Base-by-base conservation (phyloP, 2,113 vertebrate genomes). In the Barbus barbus region DNA sequence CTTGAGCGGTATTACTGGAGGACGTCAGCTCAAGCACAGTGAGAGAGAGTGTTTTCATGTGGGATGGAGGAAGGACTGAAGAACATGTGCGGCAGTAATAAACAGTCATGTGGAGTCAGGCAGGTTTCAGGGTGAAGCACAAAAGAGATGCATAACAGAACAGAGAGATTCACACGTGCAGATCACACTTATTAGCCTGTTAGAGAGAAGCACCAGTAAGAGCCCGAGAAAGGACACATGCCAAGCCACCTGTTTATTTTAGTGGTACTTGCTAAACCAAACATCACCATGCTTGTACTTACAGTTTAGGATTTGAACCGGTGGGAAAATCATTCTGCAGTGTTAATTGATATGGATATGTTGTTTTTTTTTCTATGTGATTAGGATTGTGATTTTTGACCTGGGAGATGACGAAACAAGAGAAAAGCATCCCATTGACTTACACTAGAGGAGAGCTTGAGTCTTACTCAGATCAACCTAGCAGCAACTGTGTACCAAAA, bases 1-100 rank as follows among this genome's bases (percentile, higher is more conserved):
- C 84, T 86, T 88, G 85, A 9, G 13, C 11, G 69, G 76, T 24
- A 77, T 88, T 89, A 88, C 33, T 41, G 72, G 41, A 81, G 56
- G 58, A 81, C 65, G 38, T 6, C 80, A 78, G 65, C 36, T 26
- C 36, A 48, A 44, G 13, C 44, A 51, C 56, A 26, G 51, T 3
- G 28, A 38, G 60, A 51, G 80, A 48, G 65, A 9, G 78, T n/a
- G 69, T 72, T 46, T 82, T 33, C 36, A 24, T 63, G 63, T 77
- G 28, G 65, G 48, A 77, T 79, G 38, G 48, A 71, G 72, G 74
- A 63, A 9, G 56, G 44, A 72, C 31, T 41, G 51, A 46, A 26
- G 67, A 78, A 81, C 33, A 69, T 76, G 53, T 44, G 26, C 20
- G n/a, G 11, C 63, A 78, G 48, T 74, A 71, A 85, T 78, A 71